Conservation (phyloP, 2,888 invertebrate genomes). For the Amphipoea oculea region DNA sequence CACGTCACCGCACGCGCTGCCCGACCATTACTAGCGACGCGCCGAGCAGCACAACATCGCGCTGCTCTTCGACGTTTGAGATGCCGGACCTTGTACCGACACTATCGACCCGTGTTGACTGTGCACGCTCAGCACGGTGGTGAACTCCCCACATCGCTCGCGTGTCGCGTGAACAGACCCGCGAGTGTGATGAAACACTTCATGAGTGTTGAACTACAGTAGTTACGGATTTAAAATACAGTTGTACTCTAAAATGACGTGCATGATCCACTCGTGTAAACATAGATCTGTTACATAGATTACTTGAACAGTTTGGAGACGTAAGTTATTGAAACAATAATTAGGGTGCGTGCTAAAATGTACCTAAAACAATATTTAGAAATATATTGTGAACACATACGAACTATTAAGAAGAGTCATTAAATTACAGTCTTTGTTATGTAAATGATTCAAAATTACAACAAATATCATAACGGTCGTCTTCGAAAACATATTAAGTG, state of each 20-base stretch:
- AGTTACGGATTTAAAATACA: slow-evolving; percentile 30
- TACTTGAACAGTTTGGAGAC: not conserved
- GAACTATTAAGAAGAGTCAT: not conserved
- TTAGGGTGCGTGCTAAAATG: slow-evolving; percentile 56
- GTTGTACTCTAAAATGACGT: slow-evolving; percentile 10
- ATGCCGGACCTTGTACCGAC: slow-evolving; percentile 6
- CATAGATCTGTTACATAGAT: slow-evolving; percentile 21
- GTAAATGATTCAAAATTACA: not conserved
- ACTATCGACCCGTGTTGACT: not conserved
- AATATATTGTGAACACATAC: slow-evolving; percentile 12
- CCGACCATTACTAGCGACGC: slow-evolving; percentile 89
- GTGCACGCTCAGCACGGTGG: slow-evolving; percentile 10
- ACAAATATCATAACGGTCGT: not conserved
- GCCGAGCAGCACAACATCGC: slow-evolving; percentile 89
- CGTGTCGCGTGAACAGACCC: not conserved
- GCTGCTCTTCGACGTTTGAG: slow-evolving; percentile 88
- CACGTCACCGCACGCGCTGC: slow-evolving; percentile 67
- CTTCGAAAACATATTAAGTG: not conserved
- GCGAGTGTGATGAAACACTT: slow-evolving; percentile 30
- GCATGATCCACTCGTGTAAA: slow-evolving; percentile 16
- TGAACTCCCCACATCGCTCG: not conserved
- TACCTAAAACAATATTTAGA: slow-evolving; percentile 52
- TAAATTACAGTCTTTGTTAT: slow-evolving; percentile 4
- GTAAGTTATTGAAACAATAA: slow-evolving; percentile 17
- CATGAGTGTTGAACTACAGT: slow-evolving; percentile 38